Evolutionary conservation across 2,888 invertebrate genomes (phyloP).

Genomic region (Luperina nickerlii): DNA sequence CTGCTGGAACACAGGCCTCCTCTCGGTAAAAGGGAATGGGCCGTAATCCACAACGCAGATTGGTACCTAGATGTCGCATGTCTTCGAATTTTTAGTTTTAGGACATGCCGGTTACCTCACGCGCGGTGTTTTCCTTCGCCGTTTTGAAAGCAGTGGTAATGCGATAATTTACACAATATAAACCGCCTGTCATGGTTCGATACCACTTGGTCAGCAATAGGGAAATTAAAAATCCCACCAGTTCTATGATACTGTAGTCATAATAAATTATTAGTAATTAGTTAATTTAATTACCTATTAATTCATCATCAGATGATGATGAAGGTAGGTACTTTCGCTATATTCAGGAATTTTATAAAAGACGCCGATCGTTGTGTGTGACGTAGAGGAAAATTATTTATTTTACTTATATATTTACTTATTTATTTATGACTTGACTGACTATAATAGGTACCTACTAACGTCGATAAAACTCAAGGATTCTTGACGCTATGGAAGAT

Average conservation of each 20-base stretch:
- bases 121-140: background rate
- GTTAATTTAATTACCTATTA: too few relatives aligned
- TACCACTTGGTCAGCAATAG: background rate
- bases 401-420: background rate
- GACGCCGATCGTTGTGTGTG: background rate
- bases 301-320: too few relatives aligned
- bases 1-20: too few relatives aligned
- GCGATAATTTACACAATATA: background rate
- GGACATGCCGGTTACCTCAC: background rate
- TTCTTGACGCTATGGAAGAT: background rate
- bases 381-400: conserved; percentile 28
- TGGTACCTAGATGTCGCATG: background rate
- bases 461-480: conserved; percentile 10
- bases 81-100: background rate
- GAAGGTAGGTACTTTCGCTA: background rate
- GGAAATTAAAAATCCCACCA: background rate
- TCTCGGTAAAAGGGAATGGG: too few relatives aligned
- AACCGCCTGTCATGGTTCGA: background rate
- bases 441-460: background rate
- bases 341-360: conserved; percentile 5
- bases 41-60: background rate
- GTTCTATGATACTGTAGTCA: background rate
- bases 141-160: background rate
- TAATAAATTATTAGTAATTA: background rate
- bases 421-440: conserved; percentile 20